Percentiles rank a stretch among this genome's conserved stretches.
Conservation (phyloP, 92 coral and sea anemone genomes). For the Bergia puertoricense region DNA sequence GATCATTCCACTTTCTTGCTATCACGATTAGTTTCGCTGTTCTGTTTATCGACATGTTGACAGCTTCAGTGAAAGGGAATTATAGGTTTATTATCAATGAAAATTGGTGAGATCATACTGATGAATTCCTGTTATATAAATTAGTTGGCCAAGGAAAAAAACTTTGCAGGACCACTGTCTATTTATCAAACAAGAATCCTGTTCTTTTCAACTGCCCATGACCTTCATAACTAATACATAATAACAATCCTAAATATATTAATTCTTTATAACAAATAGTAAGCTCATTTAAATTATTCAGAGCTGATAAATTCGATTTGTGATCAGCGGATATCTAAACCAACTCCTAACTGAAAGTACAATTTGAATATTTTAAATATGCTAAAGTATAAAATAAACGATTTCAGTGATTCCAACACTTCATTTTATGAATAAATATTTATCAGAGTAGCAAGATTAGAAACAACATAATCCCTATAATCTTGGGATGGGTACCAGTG, state of each 20-base stretch:
- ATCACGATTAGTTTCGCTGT: conserved; percentile 1
- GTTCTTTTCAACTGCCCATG: neutral
- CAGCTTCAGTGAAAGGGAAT: conserved; percentile 23
- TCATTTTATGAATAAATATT: neutral
- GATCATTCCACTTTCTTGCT: conserved; percentile 1
- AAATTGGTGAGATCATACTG: neutral
- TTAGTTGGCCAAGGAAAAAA: neutral
- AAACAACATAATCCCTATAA: conserved; percentile 25
- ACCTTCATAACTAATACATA: neutral
- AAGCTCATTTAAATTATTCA: neutral
- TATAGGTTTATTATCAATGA: conserved; percentile 15
- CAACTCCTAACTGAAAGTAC: too few relatives aligned
- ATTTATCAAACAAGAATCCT: neutral
- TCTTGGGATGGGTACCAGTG: neutral
- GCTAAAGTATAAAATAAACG: neutral
- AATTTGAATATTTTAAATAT: too few relatives aligned
- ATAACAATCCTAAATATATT: too few relatives aligned
- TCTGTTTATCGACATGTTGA: conserved; percentile 25
- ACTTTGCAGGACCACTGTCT: neutral
- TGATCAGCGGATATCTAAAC: neutral
- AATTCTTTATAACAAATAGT: neutral
- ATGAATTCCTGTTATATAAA: neutral
- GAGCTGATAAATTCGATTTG: neutral
- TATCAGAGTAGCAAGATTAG: neutral
- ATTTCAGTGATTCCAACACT: neutral